A percentile compares a stretch with the other conserved stretches of the same genome.
phyloP scores from a whole-genome alignment of 2,888 invertebrate genomes.

The Protodeltote pygarga region DNA sequence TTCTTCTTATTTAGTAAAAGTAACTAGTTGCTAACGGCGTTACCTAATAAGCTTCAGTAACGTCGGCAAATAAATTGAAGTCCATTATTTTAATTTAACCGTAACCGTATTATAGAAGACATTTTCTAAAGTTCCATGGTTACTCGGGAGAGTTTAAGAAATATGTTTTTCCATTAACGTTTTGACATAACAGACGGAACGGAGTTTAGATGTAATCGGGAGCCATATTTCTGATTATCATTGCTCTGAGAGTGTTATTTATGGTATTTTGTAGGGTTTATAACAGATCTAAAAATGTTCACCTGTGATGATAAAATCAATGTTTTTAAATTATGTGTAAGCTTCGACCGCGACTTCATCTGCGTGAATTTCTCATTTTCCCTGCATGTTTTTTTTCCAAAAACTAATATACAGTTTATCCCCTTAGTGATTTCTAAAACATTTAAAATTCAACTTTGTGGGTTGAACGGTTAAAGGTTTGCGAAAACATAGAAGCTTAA shows the following conservation, averaged over 20 bases:
- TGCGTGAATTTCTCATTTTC: no score
- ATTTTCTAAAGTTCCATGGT: constrained; percentile 37
- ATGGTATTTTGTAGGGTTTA: constrained; percentile 1
- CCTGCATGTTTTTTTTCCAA: no score
- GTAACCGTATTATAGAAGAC: constrained; percentile 41
- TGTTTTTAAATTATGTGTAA: no score
- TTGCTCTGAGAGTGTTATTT: constrained; percentile 9
- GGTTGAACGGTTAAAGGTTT: no score
- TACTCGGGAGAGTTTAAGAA: constrained; percentile 18
- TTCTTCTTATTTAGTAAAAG: constrained; percentile 43
- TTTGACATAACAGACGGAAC: constrained; percentile 38
- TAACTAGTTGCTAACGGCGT: constrained; percentile 34
- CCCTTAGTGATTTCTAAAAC: no score
- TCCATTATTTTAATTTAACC: constrained; percentile 59
- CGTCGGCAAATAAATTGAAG: constrained; percentile 53
- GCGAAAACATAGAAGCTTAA: no score
- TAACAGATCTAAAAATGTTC: constrained; percentile 19
- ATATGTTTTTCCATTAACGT: constrained; percentile 34
- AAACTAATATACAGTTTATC: no score
- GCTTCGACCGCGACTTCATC: no score
- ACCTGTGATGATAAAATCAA: no score
- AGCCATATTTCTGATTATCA: constrained; percentile 25
- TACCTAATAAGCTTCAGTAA: constrained; percentile 45
- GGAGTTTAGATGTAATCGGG: constrained; percentile 21
- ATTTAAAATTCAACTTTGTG: no score